Base-by-base conservation (phyloP, 2,113 vertebrate genomes). In the Arothron firmamentum region DNA sequence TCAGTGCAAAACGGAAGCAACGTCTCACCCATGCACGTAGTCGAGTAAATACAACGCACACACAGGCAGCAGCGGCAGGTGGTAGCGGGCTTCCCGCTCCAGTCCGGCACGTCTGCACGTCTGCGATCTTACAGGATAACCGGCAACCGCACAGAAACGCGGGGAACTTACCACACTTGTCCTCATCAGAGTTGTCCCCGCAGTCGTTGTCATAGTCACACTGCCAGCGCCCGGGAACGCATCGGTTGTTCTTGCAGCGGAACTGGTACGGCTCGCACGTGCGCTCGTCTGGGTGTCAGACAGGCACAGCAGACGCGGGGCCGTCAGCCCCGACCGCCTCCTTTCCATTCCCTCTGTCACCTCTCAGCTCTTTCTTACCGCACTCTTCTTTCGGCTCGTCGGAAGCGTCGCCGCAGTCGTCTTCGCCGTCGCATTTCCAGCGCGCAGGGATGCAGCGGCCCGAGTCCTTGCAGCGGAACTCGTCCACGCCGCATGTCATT, bases 241-340 rank as follows among this genome's bases (percentile, higher is more conserved):
- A 99, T 67, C 96, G 94, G 79, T 99, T 99, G 84, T 96, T 99
- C 81, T 95, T 96, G 20, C 97, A 99, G 43, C 97, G 95, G 90
- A 99, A 99, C 91, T 99, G 96, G 88, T 98, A 98, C 6, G 97
- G 95, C 62, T 96, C 97, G 55, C 97, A 99, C 0, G 96, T 98
- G 62, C 96, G 92, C 83, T 98, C 96, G 0, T 96, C 96, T 98
- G 87, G 17, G 18, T 13, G 65, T 2, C 52, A 66, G 25, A 62
- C 28, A 56, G 5, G 60, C 41, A 11, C 55, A 1, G 46, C 3
- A 63, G 14, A 25, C 11, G 0, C 2, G 3, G 4, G 13, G n/a
- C 18, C 11, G 45, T 17, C 45, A 17, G 15, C 16, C 15, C 45
- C 5, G n/a, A 16, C 15, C 4, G 4, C 13, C 1, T 15, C 18